Base-by-base conservation (phyloP, 1,140 invertebrate genomes). In the Musca vetustissima region DNA sequence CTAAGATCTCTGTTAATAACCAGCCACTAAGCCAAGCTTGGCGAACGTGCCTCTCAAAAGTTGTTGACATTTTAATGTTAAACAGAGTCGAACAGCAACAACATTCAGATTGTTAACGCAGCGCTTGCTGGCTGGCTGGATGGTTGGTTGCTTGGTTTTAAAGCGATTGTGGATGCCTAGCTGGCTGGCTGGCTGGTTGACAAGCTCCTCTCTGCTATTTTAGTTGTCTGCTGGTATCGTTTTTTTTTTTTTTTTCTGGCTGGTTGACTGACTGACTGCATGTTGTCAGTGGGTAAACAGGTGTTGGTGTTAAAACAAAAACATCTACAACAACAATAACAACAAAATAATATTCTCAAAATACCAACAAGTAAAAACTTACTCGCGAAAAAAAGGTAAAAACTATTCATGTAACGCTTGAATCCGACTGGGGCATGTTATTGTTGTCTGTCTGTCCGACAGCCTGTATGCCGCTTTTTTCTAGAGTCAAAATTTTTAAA, bases 61-160 rank as follows among this genome's bases (percentile, higher is more conserved):
- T 43, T 43, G 57, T 61, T 61, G 57, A 61, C 57, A 61, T 61
- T 61, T 61, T 32, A 32, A 61, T 61, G 57, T 61, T 61, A 61
- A 61, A 43, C 6, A 3, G 28, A 28, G n/a, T n/a, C n/a, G n/a
- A 32, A 32, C 9, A 32, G 9, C 28, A 43, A 61, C 57, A 61
- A 61, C 57, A 61, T 61, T 61, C 43, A 21, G 36, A 21, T 32
- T 61, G 57, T 61, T 17, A 61, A 8, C 36, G 36, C 36, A 61
- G n/a, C 19, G 57, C 19, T 61, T 1, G 36, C 36, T 13, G 36
- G 36, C 36, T 13, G 11, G 36, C 36, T 7, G 11, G 36, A 9
- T 7, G 6, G 36, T 2, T 43, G n/a, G n/a, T n/a, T n/a, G n/a
- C n/a, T n/a, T n/a, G n/a, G n/a, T n/a, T n/a, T n/a, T n/a, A n/a